Conservation (phyloP, 2,888 invertebrate species). For the Athalia cordata region DNA sequence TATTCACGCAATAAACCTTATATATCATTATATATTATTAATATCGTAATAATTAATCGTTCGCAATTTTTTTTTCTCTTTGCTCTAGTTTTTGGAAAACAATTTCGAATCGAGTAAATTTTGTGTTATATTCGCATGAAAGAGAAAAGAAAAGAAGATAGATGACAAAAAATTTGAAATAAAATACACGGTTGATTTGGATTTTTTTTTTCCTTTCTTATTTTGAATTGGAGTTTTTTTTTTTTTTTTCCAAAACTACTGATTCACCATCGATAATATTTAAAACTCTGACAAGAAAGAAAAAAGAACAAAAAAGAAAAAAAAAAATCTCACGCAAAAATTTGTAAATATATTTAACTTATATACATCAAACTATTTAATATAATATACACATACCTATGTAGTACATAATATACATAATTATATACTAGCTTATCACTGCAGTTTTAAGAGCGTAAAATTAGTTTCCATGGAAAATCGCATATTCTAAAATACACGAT, state of each 20-base stretch:
- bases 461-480: slow-evolving; percentile 29
- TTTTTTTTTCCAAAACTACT: too few relatives aligned
- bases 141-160: too few relatives aligned
- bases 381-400: neutral
- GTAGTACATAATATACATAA: neutral
- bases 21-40: neutral
- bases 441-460: neutral
- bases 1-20: neutral
- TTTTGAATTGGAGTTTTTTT: too few relatives aligned
- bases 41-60: neutral
- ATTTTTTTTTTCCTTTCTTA: too few relatives aligned
- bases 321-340: neutral
- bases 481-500: slow-evolving; percentile 35
- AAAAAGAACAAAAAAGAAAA: too few relatives aligned
- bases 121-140: neutral
- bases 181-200: too few relatives aligned
- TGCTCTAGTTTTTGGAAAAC: neutral
- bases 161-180: too few relatives aligned
- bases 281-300: too few relatives aligned
- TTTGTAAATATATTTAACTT: neutral
- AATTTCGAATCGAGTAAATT: neutral
- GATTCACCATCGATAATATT: too few relatives aligned
- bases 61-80: neutral
- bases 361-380: neutral
- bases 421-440: too few relatives aligned